Conservation (phyloP, 2,113 vertebrate genomes). For the Galemys pyrenaicus region DNA sequence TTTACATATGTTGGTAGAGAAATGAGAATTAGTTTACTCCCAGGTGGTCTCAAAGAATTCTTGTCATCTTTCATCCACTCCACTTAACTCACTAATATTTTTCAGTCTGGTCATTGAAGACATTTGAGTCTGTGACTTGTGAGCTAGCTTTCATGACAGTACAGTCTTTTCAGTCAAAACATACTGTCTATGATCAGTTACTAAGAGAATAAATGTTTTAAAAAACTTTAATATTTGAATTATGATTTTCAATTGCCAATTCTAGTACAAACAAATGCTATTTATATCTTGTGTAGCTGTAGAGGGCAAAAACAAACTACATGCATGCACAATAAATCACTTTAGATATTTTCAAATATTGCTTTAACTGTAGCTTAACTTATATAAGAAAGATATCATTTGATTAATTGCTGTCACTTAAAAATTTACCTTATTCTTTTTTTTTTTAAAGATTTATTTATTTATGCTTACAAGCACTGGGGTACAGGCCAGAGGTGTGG, state of each 20-base stretch:
- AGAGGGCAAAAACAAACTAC: not conserved
- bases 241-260: not conserved
- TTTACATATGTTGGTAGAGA: not conserved
- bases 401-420: conserved; percentile 21
- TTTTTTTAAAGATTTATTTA: no score
- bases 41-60: not conserved
- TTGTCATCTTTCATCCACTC: not conserved
- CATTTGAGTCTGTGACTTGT: not conserved
- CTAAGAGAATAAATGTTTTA: not conserved
- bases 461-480: no score
- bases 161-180: not conserved
- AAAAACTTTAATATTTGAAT: not conserved
- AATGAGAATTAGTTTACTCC: not conserved
- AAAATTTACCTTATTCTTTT: conserved; percentile 9
- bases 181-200: not conserved
- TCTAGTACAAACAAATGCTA: not conserved
- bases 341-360: conserved; percentile 44
- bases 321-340: not conserved
- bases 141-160: not conserved
- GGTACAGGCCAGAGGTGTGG: no score
- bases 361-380: not conserved
- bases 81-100: not conserved
- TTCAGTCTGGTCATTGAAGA: not conserved
- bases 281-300: not conserved
- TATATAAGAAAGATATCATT: conserved; percentile 24